These are phyloP conservation scores for Acanthosepion lycidas DNA, from an alignment of 2,888 invertebrate genomes.

Conservation along the genomic window DNA sequence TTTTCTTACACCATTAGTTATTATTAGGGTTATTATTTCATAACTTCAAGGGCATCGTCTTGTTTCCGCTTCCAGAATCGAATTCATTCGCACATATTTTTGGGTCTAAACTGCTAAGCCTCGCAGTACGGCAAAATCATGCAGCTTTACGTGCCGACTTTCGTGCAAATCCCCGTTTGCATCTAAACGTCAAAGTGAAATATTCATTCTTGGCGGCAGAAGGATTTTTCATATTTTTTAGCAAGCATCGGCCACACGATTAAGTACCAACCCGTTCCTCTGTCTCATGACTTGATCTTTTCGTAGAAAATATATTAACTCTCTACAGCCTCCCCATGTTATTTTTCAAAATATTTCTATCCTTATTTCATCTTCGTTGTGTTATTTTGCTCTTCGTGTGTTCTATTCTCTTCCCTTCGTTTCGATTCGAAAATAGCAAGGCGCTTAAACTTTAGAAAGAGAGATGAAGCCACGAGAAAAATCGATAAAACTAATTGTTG, in stretches of 20 bases:
- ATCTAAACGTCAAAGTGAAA: neutral
- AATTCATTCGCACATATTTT: no score
- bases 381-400: neutral
- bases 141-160: neutral
- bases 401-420: neutral
- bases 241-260: neutral
- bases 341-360: neutral
- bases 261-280: neutral
- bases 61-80: no score
- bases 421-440: neutral
- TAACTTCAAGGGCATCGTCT: no score
- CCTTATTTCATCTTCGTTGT: neutral
- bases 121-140: neutral
- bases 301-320: neutral
- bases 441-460: neutral
- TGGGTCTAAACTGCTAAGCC: neutral
- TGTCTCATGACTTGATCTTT: neutral
- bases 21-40: no score
- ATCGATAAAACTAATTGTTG: neutral
- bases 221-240: neutral
- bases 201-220: neutral
- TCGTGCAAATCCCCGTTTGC: neutral
- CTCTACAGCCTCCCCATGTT: neutral
- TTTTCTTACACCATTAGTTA: no score
- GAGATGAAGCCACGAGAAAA: neutral